These are phyloP conservation scores for Bimastos eiseni DNA, from an alignment of 2,888 invertebrate species.

Conservation along the genomic window DNA sequence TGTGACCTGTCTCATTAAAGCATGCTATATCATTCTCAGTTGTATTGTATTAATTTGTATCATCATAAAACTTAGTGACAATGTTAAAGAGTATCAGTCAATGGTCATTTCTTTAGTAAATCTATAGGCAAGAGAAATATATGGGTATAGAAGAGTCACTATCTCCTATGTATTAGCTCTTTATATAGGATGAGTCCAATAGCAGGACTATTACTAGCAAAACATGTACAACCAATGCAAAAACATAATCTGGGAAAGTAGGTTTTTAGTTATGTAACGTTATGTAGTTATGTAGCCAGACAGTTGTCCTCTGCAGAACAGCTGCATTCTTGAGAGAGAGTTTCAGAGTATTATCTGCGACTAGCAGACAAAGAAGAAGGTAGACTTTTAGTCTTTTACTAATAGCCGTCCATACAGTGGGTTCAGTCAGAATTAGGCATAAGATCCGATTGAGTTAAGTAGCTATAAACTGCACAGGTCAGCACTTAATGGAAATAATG, in stretches of 20 bases:
- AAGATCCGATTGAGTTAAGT: neutral
- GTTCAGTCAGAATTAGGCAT: neutral
- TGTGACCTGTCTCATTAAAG: no score
- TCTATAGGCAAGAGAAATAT: neutral
- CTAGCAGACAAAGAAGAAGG: neutral
- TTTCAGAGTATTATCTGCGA: neutral
- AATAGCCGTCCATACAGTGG: neutral
- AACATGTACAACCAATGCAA: neutral
- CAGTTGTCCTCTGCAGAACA: no score
- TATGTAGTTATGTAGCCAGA: no score
- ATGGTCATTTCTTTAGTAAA: neutral
- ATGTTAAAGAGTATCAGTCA: neutral
- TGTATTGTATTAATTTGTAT: no score
- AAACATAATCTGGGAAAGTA: neutral
- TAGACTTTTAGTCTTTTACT: no score
- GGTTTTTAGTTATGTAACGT: neutral
- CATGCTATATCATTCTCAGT: no score
- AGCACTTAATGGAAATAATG: neutral
- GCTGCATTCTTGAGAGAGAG: neutral
- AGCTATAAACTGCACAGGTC: neutral
- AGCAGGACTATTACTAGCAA: neutral
- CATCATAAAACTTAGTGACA: no score
- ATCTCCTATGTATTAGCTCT: no score
- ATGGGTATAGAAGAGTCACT: neutral
- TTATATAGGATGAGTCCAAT: neutral